phyloP scores from a whole-genome alignment of 2,888 invertebrate species.

The Amphipoea lucens region DNA sequence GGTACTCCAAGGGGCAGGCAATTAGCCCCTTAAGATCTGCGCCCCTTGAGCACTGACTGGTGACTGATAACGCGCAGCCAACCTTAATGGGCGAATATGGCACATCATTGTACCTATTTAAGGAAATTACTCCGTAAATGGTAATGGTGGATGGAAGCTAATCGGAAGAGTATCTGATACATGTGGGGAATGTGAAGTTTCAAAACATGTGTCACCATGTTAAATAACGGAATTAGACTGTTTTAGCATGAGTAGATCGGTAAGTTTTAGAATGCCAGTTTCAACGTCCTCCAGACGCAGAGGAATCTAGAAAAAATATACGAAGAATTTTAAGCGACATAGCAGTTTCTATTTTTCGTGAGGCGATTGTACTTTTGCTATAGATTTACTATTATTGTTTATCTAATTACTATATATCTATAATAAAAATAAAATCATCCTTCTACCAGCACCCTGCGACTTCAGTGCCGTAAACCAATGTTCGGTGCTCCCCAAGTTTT shows the following conservation, averaged over 20 bases:
- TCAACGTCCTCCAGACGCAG: neutral
- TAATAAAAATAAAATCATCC: conserved; percentile 13
- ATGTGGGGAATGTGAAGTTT: neutral
- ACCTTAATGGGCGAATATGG: conserved; percentile 65
- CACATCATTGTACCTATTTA: conserved; percentile 57
- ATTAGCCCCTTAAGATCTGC: conserved; percentile 73
- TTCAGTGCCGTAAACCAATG: conserved; percentile 39
- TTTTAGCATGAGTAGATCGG: neutral
- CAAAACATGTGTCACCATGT: neutral
- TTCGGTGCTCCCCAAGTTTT: conserved; percentile 73
- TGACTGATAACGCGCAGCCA: conserved; percentile 69
- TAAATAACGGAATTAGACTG: neutral
- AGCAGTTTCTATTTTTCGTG: neutral
- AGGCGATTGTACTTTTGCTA: neutral
- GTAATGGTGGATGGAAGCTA: conserved; percentile 38
- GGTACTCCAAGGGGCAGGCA: conserved; percentile 63
- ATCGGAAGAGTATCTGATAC: conserved; percentile 28
- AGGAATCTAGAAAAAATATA: neutral
- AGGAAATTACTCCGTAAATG: conserved; percentile 62
- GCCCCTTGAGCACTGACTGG: conserved; percentile 57
- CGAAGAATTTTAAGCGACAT: neutral
- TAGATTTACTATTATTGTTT: neutral
- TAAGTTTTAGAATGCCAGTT: neutral
- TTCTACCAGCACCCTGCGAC: neutral
- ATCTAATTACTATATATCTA: neutral